phyloP scores from a whole-genome alignment of 2,797 vertebrate species.

The Cyclopterus lumpus region DNA sequence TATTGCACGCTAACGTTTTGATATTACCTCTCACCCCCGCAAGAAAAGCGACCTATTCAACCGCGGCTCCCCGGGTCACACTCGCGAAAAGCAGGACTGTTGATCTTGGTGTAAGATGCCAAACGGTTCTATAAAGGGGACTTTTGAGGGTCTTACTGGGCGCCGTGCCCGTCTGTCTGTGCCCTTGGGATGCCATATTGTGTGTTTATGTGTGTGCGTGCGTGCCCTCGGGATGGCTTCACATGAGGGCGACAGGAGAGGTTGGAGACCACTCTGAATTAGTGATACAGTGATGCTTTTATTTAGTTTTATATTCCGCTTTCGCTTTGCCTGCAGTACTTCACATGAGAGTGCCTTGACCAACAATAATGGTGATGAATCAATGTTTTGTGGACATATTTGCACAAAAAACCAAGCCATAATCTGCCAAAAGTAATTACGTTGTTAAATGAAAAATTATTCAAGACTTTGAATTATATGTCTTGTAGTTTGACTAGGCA shows the following conservation, averaged over 20 bases:
- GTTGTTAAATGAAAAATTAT: background rate
- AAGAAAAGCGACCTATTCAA: conserved; percentile 62
- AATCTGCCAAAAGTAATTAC: background rate
- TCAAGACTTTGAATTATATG: background rate
- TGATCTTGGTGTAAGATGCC: conserved; percentile 73
- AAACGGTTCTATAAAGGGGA: conserved; percentile 77
- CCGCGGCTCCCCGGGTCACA: conserved; percentile 38
- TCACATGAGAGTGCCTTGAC: background rate
- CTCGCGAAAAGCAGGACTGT: conserved; percentile 72
- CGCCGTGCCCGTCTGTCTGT: conserved; percentile 58
- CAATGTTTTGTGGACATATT: background rate
- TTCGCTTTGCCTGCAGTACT: background rate
- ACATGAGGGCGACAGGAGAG: conserved; percentile 37
- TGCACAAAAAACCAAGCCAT: background rate
- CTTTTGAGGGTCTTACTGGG: conserved; percentile 76
- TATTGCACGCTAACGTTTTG: conserved; percentile 72
- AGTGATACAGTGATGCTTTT: conserved; percentile 48
- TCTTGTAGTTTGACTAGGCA: background rate
- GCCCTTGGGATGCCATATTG: conserved; percentile 62
- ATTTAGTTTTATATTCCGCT: conserved; percentile 12
- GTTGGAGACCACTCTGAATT: conserved; percentile 40
- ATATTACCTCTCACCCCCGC: conserved; percentile 63
- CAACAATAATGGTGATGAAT: background rate
- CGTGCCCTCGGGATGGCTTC: conserved; percentile 35
- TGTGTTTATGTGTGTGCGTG: conserved; percentile 26